A percentile compares a stretch with the other conserved stretches of the same genome.
phyloP scores from a whole-genome alignment of 1,140 invertebrate species.

The Chironomus striatipennis region DNA sequence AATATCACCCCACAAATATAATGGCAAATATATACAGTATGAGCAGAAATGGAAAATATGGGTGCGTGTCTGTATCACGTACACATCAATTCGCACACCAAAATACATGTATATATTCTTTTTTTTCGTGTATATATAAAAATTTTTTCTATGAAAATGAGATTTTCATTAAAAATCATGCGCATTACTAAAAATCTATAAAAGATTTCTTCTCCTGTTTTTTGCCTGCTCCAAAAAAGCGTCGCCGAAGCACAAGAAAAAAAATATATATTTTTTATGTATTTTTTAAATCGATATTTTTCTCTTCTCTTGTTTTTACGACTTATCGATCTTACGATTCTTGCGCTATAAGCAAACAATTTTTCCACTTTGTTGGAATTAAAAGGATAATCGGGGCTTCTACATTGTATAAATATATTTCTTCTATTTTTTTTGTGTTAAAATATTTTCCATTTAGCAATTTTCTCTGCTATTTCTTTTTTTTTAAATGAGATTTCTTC shows the following conservation, averaged over 20 bases:
- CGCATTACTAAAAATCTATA: slow-evolving; percentile 1
- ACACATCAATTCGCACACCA: slow-evolving; percentile 1
- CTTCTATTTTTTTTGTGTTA: neutral
- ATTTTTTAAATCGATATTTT: slow-evolving; percentile 2
- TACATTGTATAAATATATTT: neutral
- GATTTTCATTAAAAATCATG: neutral
- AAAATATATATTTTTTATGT: neutral
- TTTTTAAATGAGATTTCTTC: no score
- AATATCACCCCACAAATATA: no score
- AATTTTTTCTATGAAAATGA: neutral
- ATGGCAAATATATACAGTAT: neutral
- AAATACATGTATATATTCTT: neutral
- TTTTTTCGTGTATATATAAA: neutral
- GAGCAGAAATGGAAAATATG: neutral
- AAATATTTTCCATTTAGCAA: neutral
- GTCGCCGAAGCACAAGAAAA: neutral
- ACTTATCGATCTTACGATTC: neutral
- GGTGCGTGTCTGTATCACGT: neutral
- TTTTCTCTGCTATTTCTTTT: no score
- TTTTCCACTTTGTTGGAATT: slow-evolving; percentile 9
- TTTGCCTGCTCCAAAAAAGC: neutral
- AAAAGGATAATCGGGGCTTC: neutral
- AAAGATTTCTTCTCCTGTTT: neutral
- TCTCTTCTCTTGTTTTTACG: slow-evolving; percentile 3
- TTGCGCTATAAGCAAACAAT: neutral